Evolutionary conservation across 1,140 invertebrate genomes (phyloP), one percentile per base, ranked within the genome.

Genomic region (Goniozus legneri): DNA sequence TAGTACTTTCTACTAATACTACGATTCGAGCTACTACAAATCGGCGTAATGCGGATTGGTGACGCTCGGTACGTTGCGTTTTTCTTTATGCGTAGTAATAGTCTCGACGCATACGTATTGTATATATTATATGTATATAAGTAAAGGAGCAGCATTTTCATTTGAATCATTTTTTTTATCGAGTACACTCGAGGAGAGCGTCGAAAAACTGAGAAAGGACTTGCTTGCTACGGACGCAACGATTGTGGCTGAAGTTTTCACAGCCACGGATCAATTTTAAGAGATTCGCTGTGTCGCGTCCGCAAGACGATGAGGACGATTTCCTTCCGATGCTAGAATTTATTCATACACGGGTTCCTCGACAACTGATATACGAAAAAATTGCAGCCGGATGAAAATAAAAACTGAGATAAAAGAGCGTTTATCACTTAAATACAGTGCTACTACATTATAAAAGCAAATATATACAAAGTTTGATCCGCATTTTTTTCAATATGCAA

Each of bases 131-230:
- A 14, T 35, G 33, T 41, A 41, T 47, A 42, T 48, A 32, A 42
- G 4, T 48, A 42, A 37, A 51, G 44, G 13, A 53, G 30, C 43
- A 19, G 27, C 35, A 34, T 37, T 45, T 18, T 19, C 40, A 24
- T 42, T 47, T 18, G 18, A 24, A 35, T 40, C 27, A 31, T 47
- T 41, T 24, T 18, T 12, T 31, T 49, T 27, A 48, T 31, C 37
- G 45, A 54, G 20, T 58, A 57, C 27, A 38, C 31, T 59, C 51
- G 44, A 58, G 55, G 55, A 59, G 52, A 59, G 45, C 16, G 38
- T 6, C 24, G 24, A 12, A 12, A 27, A 27, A n/a, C n/a, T n/a
- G n/a, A n/a, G n/a, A n/a, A n/a, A n/a, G n/a, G n/a, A n/a, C n/a
- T n/a, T n/a, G n/a, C n/a, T n/a, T n/a, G n/a, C n/a, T n/a, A n/a